Conservation (phyloP, 2,113 vertebrate genomes). For the Bos taurus region DNA sequence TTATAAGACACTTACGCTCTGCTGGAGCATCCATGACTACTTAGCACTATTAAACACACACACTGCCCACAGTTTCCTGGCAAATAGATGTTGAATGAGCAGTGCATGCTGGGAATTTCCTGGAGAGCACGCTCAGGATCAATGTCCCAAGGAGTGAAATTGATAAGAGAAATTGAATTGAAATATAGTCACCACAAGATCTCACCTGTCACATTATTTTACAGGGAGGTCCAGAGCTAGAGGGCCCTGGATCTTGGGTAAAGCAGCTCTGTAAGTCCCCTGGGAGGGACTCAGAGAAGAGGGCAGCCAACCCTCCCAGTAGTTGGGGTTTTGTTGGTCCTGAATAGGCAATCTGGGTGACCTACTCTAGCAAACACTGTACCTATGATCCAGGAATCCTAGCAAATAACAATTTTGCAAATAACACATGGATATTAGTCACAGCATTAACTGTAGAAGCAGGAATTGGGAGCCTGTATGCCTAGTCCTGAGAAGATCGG, state of each 20-base stretch:
- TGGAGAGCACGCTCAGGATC: neutral
- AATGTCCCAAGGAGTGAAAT: fast-evolving
- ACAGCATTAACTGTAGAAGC: neutral
- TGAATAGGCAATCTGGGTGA: neutral
- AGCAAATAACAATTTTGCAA: neutral
- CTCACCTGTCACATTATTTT: neutral
- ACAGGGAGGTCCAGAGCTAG: neutral
- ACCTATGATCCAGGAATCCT: neutral
- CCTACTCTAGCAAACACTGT: neutral
- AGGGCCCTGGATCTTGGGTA: neutral
- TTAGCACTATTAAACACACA: neutral
- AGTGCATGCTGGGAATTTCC: neutral
- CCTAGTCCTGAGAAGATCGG: neutral
- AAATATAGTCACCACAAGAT: neutral
- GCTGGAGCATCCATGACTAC: too few relatives aligned
- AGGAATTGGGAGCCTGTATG: neutral
- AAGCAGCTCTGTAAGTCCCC: neutral
- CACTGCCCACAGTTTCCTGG: neutral
- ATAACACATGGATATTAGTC: neutral
- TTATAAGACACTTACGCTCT: fast-evolving
- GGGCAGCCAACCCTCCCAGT: neutral
- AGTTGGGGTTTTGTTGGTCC: neutral
- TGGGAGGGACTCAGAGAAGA: neutral
- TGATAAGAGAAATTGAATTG: neutral
- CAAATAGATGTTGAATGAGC: neutral